Evolutionary conservation across 2,797 vertebrate species (phyloP).

Genomic region (Novumbra hubbsi): DNA sequence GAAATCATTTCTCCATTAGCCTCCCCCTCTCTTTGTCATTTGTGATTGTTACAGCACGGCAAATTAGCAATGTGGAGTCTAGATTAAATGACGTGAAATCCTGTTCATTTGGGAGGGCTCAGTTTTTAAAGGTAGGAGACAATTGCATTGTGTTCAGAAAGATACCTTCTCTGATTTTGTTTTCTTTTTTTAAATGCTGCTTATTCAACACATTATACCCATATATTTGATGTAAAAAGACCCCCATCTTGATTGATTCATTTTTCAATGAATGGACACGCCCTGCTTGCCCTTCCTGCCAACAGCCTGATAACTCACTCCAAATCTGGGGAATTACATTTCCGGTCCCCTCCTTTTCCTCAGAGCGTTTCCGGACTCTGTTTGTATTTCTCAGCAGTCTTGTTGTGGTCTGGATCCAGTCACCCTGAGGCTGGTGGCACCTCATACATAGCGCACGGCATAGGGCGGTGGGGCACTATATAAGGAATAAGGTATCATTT

Average conservation of each 20-base stretch:
- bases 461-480: background rate
- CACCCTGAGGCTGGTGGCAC: background rate
- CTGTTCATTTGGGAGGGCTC: slow-evolving; percentile 31
- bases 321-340: background rate
- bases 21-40: slow-evolving; percentile 56
- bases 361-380: background rate
- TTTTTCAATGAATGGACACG: slow-evolving; percentile 44
- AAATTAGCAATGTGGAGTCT: slow-evolving; percentile 47
- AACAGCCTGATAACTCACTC: background rate
- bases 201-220: slow-evolving; percentile 48
- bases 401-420: background rate
- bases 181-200: slow-evolving; percentile 63
- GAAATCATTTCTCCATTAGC: slow-evolving; percentile 15
- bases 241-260: slow-evolving; percentile 67
- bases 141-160: slow-evolving; percentile 16
- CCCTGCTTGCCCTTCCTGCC: background rate
- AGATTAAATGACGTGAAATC: slow-evolving; percentile 30
- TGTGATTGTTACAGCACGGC: slow-evolving; percentile 56
- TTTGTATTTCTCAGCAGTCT: background rate
- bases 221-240: slow-evolving; percentile 53
- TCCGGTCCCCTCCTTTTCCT: background rate
- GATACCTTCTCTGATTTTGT: slow-evolving; percentile 70
- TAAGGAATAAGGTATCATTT: background rate
- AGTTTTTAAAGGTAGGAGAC: slow-evolving; percentile 29
- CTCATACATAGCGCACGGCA: background rate